Conservation (phyloP, 2,113 vertebrate genomes). For the Cyanistes caeruleus region DNA sequence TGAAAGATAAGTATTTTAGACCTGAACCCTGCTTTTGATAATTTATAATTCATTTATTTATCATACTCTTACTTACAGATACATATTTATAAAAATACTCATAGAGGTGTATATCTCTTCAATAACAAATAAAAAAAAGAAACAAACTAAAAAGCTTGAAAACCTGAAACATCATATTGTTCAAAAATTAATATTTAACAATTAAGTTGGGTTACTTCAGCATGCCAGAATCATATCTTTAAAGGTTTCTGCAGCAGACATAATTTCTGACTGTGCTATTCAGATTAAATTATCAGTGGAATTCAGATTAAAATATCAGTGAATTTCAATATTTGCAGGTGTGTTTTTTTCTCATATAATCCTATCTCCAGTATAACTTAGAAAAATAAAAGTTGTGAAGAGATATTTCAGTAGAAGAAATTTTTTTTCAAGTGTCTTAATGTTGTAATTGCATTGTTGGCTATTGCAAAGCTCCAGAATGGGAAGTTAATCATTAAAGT, state of each 20-base stretch:
- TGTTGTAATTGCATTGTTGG: not conserved
- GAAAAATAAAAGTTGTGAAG: not conserved
- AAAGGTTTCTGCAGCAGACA: not conserved
- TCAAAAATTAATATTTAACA: not conserved
- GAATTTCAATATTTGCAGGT: not conserved
- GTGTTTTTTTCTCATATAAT: not conserved
- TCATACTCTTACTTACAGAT: not conserved
- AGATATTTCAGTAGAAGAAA: not conserved
- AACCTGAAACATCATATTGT: not conserved
- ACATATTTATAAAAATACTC: not conserved
- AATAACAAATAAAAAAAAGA: not conserved
- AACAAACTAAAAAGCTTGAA: not conserved
- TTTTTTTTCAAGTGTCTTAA: not conserved
- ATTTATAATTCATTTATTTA: not conserved
- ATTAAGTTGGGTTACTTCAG: conserved; percentile 7
- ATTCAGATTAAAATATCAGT: not conserved
- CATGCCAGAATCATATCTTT: not conserved
- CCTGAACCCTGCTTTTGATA: not conserved
- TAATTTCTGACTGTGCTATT: not conserved
- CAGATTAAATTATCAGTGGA: not conserved
- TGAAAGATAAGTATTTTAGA: not conserved
- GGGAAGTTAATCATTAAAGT: not conserved
- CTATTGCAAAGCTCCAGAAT: not conserved
- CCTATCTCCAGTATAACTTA: not conserved
- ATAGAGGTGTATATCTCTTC: not conserved